phyloP scores from a whole-genome alignment of 2,888 invertebrate genomes.

The Vannuccia rotundouncinata region DNA sequence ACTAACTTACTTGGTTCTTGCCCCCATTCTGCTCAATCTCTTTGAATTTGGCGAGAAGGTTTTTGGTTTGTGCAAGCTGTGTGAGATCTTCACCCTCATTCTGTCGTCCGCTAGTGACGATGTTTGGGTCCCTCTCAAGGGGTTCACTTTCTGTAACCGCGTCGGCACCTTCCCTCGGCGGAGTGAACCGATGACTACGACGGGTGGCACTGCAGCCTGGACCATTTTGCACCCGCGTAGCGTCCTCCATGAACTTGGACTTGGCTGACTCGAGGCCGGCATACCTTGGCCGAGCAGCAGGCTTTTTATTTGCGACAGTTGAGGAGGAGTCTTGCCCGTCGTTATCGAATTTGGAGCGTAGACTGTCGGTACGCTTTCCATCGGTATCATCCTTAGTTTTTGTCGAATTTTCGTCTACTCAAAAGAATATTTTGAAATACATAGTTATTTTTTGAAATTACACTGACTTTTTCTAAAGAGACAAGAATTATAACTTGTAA shows the following conservation, averaged over 20 bases:
- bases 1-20: too few relatives aligned
- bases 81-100: slow-evolving; percentile 27
- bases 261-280: slow-evolving; percentile 28
- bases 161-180: slow-evolving; percentile 33
- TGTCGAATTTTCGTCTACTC: too few relatives aligned
- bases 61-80: slow-evolving; percentile 13
- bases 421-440: too few relatives aligned
- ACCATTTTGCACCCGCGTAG: background rate
- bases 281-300: background rate
- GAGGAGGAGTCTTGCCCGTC: background rate
- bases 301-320: background rate
- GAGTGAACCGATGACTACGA: slow-evolving; percentile 31
- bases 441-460: too few relatives aligned
- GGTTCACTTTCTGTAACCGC: slow-evolving; percentile 37
- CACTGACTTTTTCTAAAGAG: too few relatives aligned
- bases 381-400: background rate
- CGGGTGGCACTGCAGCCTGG: background rate
- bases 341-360: background rate
- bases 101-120: slow-evolving; percentile 12
- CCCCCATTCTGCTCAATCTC: slow-evolving; percentile 34
- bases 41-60: slow-evolving; percentile 32
- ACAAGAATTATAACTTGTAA: too few relatives aligned
- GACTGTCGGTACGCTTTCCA: background rate
- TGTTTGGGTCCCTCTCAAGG: slow-evolving; percentile 30
- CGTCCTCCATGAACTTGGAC: slow-evolving; percentile 6